These are phyloP conservation scores for Semotilus atromaculatus DNA, from an alignment of 2,797 vertebrate species.

Conservation along the genomic window DNA sequence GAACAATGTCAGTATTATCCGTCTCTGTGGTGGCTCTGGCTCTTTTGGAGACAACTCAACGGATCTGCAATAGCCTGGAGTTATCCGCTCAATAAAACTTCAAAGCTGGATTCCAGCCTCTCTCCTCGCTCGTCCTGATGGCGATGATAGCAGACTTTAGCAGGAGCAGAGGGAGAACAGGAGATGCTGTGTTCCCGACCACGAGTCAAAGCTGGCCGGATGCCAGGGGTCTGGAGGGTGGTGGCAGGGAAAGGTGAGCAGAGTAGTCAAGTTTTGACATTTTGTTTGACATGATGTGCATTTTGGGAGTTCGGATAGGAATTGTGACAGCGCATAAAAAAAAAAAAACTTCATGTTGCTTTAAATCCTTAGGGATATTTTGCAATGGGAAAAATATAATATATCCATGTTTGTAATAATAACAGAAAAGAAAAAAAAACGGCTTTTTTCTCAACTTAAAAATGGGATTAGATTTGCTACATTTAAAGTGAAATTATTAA, in stretches of 20 bases:
- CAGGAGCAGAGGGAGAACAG: conserved; percentile 55
- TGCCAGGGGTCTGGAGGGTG: conserved; percentile 17
- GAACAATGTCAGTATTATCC: conserved; percentile 31
- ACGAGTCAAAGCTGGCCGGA: conserved; percentile 62
- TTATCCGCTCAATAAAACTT: conserved; percentile 77
- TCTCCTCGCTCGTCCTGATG: conserved; percentile 58
- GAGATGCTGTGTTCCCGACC: conserved; percentile 58
- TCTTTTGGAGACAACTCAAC: conserved; percentile 64
- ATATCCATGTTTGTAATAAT: background rate
- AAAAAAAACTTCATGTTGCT: background rate
- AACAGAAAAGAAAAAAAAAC: background rate
- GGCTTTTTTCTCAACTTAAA: background rate
- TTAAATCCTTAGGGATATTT: background rate
- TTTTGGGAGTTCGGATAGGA: conserved; percentile 62
- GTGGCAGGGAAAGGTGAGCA: conserved; percentile 4
- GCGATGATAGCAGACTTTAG: conserved; percentile 64
- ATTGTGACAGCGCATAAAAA: background rate
- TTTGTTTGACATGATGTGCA: conserved; percentile 63
- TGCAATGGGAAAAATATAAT: too few relatives aligned
- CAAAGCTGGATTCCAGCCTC: conserved; percentile 73
- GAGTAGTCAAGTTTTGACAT: background rate
- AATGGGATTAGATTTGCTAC: background rate
- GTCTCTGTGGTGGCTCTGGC: conserved; percentile 39
- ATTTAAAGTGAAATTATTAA: background rate
- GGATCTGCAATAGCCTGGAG: conserved; percentile 67